Conservation (phyloP, 2,888 invertebrate species). For the Strigamia transsilvanica region DNA sequence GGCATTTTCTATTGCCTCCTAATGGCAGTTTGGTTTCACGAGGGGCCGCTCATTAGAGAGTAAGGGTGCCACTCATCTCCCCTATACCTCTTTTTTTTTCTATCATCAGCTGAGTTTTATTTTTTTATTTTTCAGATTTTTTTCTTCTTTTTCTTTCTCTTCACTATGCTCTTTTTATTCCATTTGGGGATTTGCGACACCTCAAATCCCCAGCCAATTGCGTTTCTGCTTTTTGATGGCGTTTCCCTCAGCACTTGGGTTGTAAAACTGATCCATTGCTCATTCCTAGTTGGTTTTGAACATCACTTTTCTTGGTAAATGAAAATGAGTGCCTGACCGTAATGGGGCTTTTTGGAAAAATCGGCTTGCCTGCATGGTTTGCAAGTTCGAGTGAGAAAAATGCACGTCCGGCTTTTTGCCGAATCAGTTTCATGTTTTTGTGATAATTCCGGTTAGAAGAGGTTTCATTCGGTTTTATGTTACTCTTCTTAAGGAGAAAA, state of each 20-base stretch:
- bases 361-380: background rate
- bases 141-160: slow-evolving; percentile 2
- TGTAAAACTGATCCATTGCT: slow-evolving; percentile 48
- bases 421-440: no score
- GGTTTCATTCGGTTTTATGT: background rate
- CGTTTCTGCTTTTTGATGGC: slow-evolving; percentile 32
- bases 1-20: slow-evolving; percentile 49
- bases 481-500: background rate
- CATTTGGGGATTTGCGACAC: slow-evolving; percentile 49
- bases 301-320: slow-evolving; percentile 31
- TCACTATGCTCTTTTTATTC: slow-evolving; percentile 39
- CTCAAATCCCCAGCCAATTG: slow-evolving; percentile 46
- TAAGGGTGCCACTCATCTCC: slow-evolving; percentile 48
- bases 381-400: background rate
- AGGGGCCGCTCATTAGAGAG: slow-evolving; percentile 47
- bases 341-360: background rate
- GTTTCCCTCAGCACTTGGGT: slow-evolving; percentile 19
- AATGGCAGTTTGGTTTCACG: slow-evolving; percentile 48
- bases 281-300: slow-evolving; percentile 33
- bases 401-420: no score
- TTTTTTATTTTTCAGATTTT: slow-evolving; percentile 43
- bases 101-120: slow-evolving; percentile 37
- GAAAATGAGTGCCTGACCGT: slow-evolving; percentile 18
- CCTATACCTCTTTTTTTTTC: slow-evolving; percentile 32
- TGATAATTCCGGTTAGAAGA: no score